These are phyloP conservation scores for Drosophila nr. perissopoda DNA, from an alignment of 2,888 invertebrate genomes.

Conservation along the genomic window DNA sequence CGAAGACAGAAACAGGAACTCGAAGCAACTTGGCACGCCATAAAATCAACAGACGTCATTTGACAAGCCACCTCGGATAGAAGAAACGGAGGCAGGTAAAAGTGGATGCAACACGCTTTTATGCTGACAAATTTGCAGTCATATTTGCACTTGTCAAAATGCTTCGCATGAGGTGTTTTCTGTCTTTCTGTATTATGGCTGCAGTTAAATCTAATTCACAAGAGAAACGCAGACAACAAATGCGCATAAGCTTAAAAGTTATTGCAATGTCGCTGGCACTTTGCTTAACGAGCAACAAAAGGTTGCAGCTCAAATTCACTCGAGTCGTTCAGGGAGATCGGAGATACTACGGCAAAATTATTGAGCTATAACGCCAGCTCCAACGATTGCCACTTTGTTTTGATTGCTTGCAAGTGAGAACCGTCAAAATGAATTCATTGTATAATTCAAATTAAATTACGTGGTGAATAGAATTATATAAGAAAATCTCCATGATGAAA, in stretches of 20 bases:
- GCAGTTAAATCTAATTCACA: slow-evolving; percentile 56
- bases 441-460: slow-evolving; percentile 7
- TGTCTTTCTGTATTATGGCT: slow-evolving; percentile 9
- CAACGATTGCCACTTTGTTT: slow-evolving; percentile 16
- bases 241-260: slow-evolving; percentile 57
- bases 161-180: slow-evolving; percentile 17
- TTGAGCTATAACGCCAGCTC: slow-evolving; percentile 5
- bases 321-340: slow-evolving; percentile 13
- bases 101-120: slow-evolving; percentile 1
- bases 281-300: slow-evolving; percentile 61
- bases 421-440: slow-evolving; percentile 4
- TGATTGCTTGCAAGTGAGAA: slow-evolving; percentile 16
- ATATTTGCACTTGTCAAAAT: slow-evolving; percentile 57
- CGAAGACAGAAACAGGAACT: slow-evolving; percentile 9
- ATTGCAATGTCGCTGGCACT: slow-evolving; percentile 58
- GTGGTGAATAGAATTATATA: not conserved
- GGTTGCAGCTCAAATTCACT: slow-evolving; percentile 17
- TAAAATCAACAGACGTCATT: slow-evolving; percentile 75
- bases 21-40: slow-evolving; percentile 45
- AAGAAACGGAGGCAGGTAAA: slow-evolving; percentile 5
- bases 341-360: slow-evolving; percentile 10
- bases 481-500: not conserved
- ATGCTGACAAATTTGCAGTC: slow-evolving; percentile 52
- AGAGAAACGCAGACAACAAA: slow-evolving; percentile 62
- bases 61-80: slow-evolving; percentile 36